Evolutionary conservation across 2,888 invertebrate species (phyloP), one percentile per base, ranked within the genome.

Genomic region (Pedicia rivosa): DNA sequence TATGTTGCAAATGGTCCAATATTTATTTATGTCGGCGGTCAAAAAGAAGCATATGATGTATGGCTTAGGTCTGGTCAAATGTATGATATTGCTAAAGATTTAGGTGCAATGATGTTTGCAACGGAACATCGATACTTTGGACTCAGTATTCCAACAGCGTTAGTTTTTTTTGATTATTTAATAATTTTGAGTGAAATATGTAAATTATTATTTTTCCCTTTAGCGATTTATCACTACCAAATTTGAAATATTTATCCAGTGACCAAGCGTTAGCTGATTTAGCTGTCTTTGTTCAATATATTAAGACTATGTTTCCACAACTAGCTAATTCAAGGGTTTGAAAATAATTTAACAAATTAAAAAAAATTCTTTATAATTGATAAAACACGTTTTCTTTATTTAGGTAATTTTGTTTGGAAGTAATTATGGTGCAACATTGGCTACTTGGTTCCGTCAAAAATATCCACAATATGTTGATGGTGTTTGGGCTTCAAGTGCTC

Each of bases 401-500:
- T n/a, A n/a, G n/a, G n/a, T 39, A 2, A 42, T 42, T 15, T 20
- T 42, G 10, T 39, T 37, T 37, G 42, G 42, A 20, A 19, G 25
- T 10, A 29, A 33, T 13, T 35, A 28, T 24, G 42, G 42, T 10
- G 42, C 31, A 4, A 13, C 35, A 15, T 8, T 39, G 2, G 42
- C 42, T 2, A 17, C 33, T 8, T 39, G 37, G 39, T 19, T 37
- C 4, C 13, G 38, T n/a, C 37, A 37, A 32, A 42, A 42, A 16
- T 42, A 37, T 36, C 42, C 42, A n/a, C 25, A 42, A 20, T 17
- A 35, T 9, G n/a, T 39, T 10, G 29, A 39, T 29, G 42, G 42
- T 12, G 39, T 33, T n/a, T 42, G 42, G 42, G 39, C 37, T 13
- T 39, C 39, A 2, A 39, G 36, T 35, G 35, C 39, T n/a, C n/a